Percentiles rank a stretch among this genome's conserved stretches.
Conservation (phyloP, 2,888 invertebrate genomes). For the Bombylius discolor region DNA sequence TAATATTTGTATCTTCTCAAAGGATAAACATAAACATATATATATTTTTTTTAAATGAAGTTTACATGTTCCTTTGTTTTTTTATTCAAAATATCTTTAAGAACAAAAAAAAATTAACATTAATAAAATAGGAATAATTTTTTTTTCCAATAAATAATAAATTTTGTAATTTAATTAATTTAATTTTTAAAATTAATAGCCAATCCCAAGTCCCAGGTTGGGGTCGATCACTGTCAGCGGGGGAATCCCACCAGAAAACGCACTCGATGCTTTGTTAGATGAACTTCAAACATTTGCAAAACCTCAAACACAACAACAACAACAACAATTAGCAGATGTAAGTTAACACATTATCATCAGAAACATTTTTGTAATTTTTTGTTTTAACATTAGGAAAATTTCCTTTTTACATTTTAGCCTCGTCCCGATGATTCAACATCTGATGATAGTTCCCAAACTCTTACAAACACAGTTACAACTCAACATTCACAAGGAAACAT, state of each 20-base stretch:
- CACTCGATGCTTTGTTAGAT: slow-evolving; percentile 93
- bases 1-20: too few relatives aligned
- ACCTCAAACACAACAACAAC: slow-evolving; percentile 38
- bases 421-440: slow-evolving; percentile 37
- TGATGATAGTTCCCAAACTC: slow-evolving; percentile 36
- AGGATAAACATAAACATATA: too few relatives aligned
- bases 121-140: too few relatives aligned
- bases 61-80: too few relatives aligned
- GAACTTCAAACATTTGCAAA: slow-evolving; percentile 82
- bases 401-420: slow-evolving; percentile 18
- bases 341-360: slow-evolving; percentile 3
- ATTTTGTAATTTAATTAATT: too few relatives aligned
- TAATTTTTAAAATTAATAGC: slow-evolving; percentile 25
- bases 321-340: slow-evolving; percentile 23
- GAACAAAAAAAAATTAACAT: too few relatives aligned
- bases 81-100: too few relatives aligned
- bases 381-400: neutral
- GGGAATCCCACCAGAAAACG: slow-evolving; percentile 66
- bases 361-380: neutral
- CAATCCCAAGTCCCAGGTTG: slow-evolving; percentile 51
- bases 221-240: slow-evolving; percentile 45
- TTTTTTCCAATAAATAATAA: too few relatives aligned
- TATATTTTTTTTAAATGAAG: too few relatives aligned
- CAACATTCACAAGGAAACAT: slow-evolving; percentile 36
- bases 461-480: slow-evolving; percentile 36